Base-by-base conservation (phyloP, 2,113 vertebrate genomes). In the Leptodactylus fuscus region DNA sequence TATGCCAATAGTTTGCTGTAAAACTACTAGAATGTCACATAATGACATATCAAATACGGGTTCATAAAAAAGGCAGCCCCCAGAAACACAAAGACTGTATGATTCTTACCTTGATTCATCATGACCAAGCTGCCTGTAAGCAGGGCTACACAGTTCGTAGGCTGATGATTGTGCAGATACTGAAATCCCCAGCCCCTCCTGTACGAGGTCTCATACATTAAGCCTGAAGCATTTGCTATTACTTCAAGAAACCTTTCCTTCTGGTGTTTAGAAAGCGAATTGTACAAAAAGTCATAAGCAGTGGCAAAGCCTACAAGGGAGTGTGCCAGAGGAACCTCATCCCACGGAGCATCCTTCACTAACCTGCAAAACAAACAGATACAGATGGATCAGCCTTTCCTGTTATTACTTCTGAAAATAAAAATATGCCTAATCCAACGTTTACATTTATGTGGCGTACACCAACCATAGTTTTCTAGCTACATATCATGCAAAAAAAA, bases 51-150 rank as follows among this genome's bases (percentile, higher is more conserved):
- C 4, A 9, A 10, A 58, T 58, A 24, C n/a, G 11, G 8, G 53
- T 24, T 58, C 22, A 24, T 8, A 58, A 16, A 20, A 24, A 58
- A 9, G 53, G 22, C 53, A 24, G 22, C 7, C 18, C 60, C 24
- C 60, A 1, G 15, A 8, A 53, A 53, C 5, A 18, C 20, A n/a
- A n/a, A n/a, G n/a, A n/a, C n/a, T n/a, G n/a, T n/a, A n/a, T n/a
- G n/a, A n/a, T n/a, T n/a, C n/a, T n/a, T 82, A 99, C 98, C 98
- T 96, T 99, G 97, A 88, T 96, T 97, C 96, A 99, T 98, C 88
- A 98, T 94, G 83, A 99, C 91, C 12, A 99, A 94, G 88, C 96
- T 98, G 88, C 97, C 98, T 11, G 97, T 96, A 82, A 99, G 94
- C 85, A 99, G 93, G 82, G 98, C 98, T 91, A 99, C 96, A 85